Conservation (phyloP, 2,797 vertebrate species). For the Phoxinus dragarum region DNA sequence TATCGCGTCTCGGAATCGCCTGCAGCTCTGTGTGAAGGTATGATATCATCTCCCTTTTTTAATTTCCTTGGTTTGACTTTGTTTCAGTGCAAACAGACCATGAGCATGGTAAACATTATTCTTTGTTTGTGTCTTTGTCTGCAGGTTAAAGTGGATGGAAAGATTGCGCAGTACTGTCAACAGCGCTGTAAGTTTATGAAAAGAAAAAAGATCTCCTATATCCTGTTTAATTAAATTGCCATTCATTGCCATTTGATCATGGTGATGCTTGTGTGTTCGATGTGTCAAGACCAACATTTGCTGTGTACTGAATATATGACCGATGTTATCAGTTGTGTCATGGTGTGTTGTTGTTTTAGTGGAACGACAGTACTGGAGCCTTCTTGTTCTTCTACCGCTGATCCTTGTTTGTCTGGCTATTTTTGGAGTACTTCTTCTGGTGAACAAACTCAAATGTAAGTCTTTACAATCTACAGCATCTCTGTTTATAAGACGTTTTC, state of each 20-base stretch:
- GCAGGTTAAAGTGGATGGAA: slow-evolving; percentile 72
- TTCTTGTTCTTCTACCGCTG: slow-evolving; percentile 75
- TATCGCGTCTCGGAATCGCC: slow-evolving; percentile 64
- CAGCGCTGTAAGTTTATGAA: slow-evolving; percentile 71
- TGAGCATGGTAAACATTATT: neutral
- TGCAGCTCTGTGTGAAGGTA: slow-evolving; percentile 89
- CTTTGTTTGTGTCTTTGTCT: slow-evolving; percentile 36
- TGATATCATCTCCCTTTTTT: slow-evolving; percentile 20
- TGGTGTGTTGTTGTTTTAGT: slow-evolving; percentile 69
- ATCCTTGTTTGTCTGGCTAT: slow-evolving; percentile 70
- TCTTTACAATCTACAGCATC: slow-evolving; percentile 25
- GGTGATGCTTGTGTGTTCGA: neutral
- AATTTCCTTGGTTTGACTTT: neutral
- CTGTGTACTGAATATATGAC: neutral
- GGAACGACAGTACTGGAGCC: slow-evolving; percentile 78
- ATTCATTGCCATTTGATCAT: neutral
- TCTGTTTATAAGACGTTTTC: neutral
- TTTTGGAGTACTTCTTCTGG: slow-evolving; percentile 73
- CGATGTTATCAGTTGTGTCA: neutral
- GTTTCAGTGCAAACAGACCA: neutral
- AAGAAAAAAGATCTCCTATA: neutral
- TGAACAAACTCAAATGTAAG: slow-evolving; percentile 81
- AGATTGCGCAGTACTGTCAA: slow-evolving; percentile 77
- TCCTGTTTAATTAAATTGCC: slow-evolving; percentile 11
- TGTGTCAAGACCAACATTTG: neutral